These are phyloP conservation scores for Drosophila kanapiae DNA, from an alignment of 1,140 invertebrate genomes.

Conservation along the genomic window DNA sequence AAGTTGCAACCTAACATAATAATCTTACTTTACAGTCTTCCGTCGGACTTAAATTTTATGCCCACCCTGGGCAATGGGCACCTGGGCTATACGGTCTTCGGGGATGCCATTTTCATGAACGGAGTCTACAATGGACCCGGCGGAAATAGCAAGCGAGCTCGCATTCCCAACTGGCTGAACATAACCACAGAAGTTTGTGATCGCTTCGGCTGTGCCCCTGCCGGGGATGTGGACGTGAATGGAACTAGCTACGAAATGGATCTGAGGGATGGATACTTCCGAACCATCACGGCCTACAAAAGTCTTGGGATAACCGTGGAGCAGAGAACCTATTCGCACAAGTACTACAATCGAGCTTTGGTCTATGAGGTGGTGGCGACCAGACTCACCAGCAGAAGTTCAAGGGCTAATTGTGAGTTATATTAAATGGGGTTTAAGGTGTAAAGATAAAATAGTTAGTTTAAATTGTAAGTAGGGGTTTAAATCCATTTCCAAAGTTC, in stretches of 20 bases:
- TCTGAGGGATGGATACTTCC: conserved; percentile 65
- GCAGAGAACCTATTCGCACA: conserved; percentile 87
- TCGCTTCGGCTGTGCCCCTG: conserved; percentile 34
- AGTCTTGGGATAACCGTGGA: conserved; percentile 54
- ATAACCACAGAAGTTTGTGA: conserved; percentile 69
- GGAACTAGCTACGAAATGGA: conserved; percentile 82
- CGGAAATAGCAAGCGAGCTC: conserved; percentile 86
- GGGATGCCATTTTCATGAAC: conserved; percentile 87
- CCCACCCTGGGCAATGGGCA: conserved; percentile 87
- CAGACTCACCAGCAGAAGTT: background rate
- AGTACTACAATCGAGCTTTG: conserved; percentile 87
- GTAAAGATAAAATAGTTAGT: too few relatives aligned
- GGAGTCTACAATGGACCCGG: conserved; percentile 87
- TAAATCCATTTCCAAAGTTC: background rate
- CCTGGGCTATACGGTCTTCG: conserved; percentile 87
- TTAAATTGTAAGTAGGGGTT: too few relatives aligned
- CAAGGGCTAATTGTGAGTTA: conserved; percentile 34
- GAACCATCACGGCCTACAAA: conserved; percentile 32
- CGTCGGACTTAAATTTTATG: conserved; percentile 86
- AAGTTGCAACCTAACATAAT: background rate
- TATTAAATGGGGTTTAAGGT: background rate
- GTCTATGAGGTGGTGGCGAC: conserved; percentile 86
- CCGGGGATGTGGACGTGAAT: conserved; percentile 58
- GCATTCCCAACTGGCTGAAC: conserved; percentile 87
- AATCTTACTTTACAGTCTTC: conserved; percentile 81